phyloP scores from a whole-genome alignment of 1,140 invertebrate genomes.

The Drosophila pruinosa region DNA sequence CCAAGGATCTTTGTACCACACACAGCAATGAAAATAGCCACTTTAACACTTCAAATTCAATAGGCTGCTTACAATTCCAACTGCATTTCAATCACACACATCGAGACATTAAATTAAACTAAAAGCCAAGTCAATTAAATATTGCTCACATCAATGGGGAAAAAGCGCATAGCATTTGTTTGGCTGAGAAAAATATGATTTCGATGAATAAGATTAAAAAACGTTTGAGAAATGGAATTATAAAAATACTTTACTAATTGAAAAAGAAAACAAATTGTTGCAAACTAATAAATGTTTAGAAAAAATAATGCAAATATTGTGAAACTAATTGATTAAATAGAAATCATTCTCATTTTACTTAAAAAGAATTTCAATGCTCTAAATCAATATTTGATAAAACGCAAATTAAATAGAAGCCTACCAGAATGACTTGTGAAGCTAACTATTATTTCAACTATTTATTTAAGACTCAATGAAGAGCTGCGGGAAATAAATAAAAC shows the following conservation, averaged over 20 bases:
- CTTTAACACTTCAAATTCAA: conserved; percentile 21
- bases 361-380: too few species aligned
- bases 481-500: too few species aligned
- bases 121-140: not conserved
- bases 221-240: too few species aligned
- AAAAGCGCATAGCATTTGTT: too few species aligned
- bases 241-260: too few species aligned
- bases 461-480: too few species aligned
- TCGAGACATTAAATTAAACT: not conserved
- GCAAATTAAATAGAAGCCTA: too few species aligned
- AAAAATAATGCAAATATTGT: not conserved
- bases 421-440: too few species aligned
- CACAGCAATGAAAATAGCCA: not conserved
- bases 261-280: not conserved
- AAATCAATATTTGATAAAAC: too few species aligned
- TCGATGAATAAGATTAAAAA: not conserved
- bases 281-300: not conserved
- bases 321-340: not conserved
- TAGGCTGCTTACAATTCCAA: conserved; percentile 1
- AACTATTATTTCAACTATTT: too few species aligned
- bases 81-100: conserved; percentile 1
- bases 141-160: not conserved
- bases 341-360: too few species aligned
- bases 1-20: conserved; percentile 4
- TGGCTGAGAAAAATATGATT: not conserved